Conservation (phyloP, 2,888 invertebrate species). For the Tuta absoluta region DNA sequence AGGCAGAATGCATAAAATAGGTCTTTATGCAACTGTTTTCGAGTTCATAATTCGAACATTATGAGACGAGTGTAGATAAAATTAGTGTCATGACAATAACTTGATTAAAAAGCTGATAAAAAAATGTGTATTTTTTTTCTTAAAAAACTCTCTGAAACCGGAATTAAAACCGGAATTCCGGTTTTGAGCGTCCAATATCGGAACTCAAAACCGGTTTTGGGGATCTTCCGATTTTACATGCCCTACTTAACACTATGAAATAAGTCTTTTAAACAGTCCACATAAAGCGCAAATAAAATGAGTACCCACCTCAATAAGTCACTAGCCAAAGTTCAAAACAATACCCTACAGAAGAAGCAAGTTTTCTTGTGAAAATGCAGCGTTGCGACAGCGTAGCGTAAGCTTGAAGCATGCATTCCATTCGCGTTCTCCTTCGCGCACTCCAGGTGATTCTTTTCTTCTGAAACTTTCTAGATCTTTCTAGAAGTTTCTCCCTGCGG, state of each 20-base stretch:
- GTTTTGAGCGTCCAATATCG: too few species aligned
- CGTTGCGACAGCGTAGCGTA: slow-evolving; percentile 1
- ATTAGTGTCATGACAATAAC: too few species aligned
- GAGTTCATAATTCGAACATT: too few species aligned
- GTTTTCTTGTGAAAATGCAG: neutral
- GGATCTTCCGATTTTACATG: too few species aligned
- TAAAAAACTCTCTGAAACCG: too few species aligned
- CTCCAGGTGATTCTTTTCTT: slow-evolving; percentile 3
- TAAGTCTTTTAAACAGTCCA: slow-evolving; percentile 62
- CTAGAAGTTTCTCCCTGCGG: slow-evolving; percentile 5
- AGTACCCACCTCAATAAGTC: slow-evolving; percentile 73
- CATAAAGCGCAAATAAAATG: slow-evolving; percentile 74
- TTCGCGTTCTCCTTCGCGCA: slow-evolving; percentile 1
- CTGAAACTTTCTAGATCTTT: slow-evolving; percentile 15
- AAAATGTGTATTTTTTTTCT: too few species aligned
- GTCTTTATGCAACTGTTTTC: too few species aligned
- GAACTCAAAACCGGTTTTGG: too few species aligned
- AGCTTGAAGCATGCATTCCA: slow-evolving; percentile 11
- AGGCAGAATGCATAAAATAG: too few species aligned
- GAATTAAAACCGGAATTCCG: too few species aligned
- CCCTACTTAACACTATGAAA: slow-evolving; percentile 43
- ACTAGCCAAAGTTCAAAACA: slow-evolving; percentile 42
- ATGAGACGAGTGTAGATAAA: too few species aligned
- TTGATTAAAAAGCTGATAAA: too few species aligned
- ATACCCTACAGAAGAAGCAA: slow-evolving; percentile 16